Base-by-base conservation (phyloP, 2,797 vertebrate species). In the Muraenolepis orangiensis region DNA sequence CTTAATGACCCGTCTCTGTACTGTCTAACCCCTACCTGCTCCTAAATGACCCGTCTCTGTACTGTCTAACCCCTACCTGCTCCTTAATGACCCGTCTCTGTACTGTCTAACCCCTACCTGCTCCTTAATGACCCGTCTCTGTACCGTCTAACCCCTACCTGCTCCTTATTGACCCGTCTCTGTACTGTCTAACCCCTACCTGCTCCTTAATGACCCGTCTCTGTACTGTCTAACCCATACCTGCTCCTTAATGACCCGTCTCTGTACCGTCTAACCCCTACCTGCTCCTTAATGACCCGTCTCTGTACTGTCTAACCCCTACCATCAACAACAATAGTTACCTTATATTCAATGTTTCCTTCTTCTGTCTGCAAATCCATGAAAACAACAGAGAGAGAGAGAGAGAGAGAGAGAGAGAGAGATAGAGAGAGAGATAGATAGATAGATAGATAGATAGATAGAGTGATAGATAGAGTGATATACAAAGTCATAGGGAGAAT, bases 271-370 rank as follows among this genome's bases (percentile, higher is more conserved):
- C 20, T 8, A 57, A 57, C 46, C 46, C 46, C 20, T 57, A 57
- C 46, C 46, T 57, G 46, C 46, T 57, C 20, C 20, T 57, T n/a
- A 57, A 57, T n/a, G 6, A 57, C 46, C 46, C n/a, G 20, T 12
- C 11, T 57, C 46, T 57, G 46, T n/a, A 57, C 46, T 57, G 46
- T 57, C 46, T 57, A 57, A 57, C 20, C 46, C 46, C 20, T 57
- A n/a, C 46, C 46, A 36, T 31, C 13, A 30, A 57, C 42, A 30
- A 42, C 29, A 36, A 0, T 8, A 66, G 16, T 82, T 91, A 98
- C 97, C 96, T 99, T 99, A 86, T 99, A 99, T 84, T 99, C 97
- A 51, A 57, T 57, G 51, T 57, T 57, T 57, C 51, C 51, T n/a
- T 57, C 51, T 57, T 57, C 51, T n/a, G 51, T 20, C 51, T 57